Percentiles rank a stretch among this genome's conserved stretches.
phyloP scores from a whole-genome alignment of 2,113 vertebrate species.

The Myiozetetes cayanensis region DNA sequence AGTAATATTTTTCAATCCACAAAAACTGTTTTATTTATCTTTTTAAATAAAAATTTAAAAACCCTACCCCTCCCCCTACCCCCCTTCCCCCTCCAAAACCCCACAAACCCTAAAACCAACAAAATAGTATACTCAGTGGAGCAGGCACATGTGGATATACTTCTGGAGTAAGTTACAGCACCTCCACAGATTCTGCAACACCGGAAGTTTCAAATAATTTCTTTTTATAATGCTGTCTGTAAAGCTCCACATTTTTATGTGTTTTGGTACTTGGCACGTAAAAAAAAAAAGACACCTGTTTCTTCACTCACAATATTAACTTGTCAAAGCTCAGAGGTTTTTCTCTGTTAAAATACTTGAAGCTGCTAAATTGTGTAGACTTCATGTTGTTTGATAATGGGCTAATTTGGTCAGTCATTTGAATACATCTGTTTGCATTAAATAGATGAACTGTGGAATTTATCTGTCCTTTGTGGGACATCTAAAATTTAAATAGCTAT shows the following conservation, averaged over 20 bases:
- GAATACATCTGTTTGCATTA: background rate
- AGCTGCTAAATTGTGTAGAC: background rate
- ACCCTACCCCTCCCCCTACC: background rate
- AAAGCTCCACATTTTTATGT: background rate
- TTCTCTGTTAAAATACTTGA: background rate
- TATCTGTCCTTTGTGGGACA: background rate
- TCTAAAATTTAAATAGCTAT: background rate
- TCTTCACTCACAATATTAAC: background rate
- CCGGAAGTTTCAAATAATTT: background rate
- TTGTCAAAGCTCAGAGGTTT: background rate
- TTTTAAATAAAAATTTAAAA: background rate
- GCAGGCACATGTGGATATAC: background rate
- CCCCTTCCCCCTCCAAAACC: background rate
- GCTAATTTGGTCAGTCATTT: background rate
- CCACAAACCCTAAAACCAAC: background rate
- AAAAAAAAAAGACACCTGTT: background rate
- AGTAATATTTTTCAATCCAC: background rate
- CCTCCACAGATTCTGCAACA: background rate
- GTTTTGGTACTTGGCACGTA: background rate
- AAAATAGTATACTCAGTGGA: background rate
- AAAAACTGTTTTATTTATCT: background rate
- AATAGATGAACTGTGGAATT: background rate
- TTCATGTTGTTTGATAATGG: background rate
- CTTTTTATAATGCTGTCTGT: background rate
- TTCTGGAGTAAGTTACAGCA: background rate